Percentiles rank a stretch among this genome's conserved stretches.
Evolutionary conservation across 2,113 vertebrate species (phyloP).

Genomic region (Malurus alboscapulatus): DNA sequence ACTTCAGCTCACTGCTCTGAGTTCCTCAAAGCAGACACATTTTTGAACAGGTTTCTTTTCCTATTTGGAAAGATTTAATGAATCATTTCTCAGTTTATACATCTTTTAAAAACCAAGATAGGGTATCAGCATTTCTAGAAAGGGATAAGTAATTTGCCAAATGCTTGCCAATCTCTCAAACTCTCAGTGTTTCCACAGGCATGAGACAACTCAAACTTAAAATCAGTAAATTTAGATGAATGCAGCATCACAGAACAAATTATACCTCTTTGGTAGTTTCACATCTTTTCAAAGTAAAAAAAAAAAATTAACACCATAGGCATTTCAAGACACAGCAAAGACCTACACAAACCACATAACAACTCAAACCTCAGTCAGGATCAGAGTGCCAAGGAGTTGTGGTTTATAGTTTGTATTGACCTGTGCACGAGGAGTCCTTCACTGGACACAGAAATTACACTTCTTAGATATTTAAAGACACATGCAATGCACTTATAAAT

Average conservation of each 20-base stretch:
- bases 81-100: background rate
- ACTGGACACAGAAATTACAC: background rate
- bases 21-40: background rate
- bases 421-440: background rate
- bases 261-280: background rate
- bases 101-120: background rate
- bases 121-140: background rate
- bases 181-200: background rate
- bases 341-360: background rate
- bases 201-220: background rate
- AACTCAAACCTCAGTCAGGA: background rate
- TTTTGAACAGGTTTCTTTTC: background rate
- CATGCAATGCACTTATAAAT: conserved; percentile 38
- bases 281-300: background rate
- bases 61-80: background rate
- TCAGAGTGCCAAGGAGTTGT: background rate
- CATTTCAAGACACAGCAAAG: background rate
- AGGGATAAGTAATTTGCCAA: background rate
- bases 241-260: background rate
- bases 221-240: background rate
- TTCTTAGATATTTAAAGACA: conserved; percentile 21
- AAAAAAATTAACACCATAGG: background rate
- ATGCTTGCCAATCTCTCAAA: background rate
- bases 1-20: background rate
- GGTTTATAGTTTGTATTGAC: background rate